Percentiles rank a stretch among this genome's conserved stretches.
Conservation (phyloP, 2,113 vertebrate genomes). For the Hippocampus abdominalis region DNA sequence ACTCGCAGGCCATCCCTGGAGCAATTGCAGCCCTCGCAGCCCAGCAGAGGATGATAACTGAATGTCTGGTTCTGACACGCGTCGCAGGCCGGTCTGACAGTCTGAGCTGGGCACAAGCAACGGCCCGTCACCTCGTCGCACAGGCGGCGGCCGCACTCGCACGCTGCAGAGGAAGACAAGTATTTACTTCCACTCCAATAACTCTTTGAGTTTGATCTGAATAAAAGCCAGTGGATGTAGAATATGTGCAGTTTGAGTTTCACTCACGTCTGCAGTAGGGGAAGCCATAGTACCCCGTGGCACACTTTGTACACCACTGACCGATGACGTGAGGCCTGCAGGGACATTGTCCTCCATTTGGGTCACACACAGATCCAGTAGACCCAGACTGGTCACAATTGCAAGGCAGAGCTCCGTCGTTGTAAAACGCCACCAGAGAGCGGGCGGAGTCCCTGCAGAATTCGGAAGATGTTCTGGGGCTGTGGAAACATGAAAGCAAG, state of each 20-base stretch:
- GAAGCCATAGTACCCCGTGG: constrained; percentile 84
- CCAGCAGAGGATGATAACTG: constrained; percentile 83
- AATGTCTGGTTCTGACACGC: constrained; percentile 78
- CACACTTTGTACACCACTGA: constrained; percentile 81
- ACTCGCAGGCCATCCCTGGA: constrained; percentile 69
- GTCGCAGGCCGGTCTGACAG: constrained; percentile 80
- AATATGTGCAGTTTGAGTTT: neutral
- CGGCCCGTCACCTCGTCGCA: constrained; percentile 84
- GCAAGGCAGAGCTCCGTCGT: constrained; percentile 83
- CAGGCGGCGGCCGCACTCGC: constrained; percentile 78
- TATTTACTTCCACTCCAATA: neutral
- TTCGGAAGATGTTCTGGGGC: constrained; percentile 67
- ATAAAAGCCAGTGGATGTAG: neutral
- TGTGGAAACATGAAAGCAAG: constrained; percentile 47
- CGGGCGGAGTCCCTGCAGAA: constrained; percentile 82
- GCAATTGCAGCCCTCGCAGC: constrained; percentile 86
- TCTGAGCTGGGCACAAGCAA: constrained; percentile 87
- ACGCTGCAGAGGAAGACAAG: constrained; percentile 64
- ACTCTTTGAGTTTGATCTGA: neutral
- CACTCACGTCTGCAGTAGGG: constrained; percentile 86
- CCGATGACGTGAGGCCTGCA: constrained; percentile 82
- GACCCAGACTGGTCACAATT: constrained; percentile 77
- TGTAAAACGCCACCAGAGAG: constrained; percentile 83
- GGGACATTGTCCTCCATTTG: constrained; percentile 82
- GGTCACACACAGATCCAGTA: constrained; percentile 63